Percentiles rank a stretch among this genome's conserved stretches.
Conservation (phyloP, 2,113 vertebrate species). For the Delphinapterus leucas region DNA sequence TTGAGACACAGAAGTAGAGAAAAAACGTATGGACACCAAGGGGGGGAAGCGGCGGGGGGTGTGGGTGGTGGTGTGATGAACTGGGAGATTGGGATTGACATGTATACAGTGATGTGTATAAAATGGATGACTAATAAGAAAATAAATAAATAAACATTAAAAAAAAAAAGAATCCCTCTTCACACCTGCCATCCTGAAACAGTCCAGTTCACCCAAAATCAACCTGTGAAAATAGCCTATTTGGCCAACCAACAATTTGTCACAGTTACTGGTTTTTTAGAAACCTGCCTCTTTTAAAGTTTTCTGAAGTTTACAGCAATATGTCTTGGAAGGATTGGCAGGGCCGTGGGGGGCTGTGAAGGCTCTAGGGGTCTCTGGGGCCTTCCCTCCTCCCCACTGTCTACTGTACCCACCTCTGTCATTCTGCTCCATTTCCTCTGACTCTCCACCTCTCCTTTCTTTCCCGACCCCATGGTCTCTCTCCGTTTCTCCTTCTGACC, state of each 20-base stretch:
- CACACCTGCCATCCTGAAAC: neutral
- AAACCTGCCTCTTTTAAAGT: neutral
- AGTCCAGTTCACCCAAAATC: neutral
- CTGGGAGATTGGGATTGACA: too few relatives aligned
- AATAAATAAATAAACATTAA: too few relatives aligned
- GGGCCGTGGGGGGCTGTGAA: too few relatives aligned
- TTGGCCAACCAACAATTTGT: neutral
- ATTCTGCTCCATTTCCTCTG: neutral
- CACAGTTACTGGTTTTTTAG: neutral
- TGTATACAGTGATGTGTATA: too few relatives aligned
- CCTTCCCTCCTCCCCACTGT: too few relatives aligned
- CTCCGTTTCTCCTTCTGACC: neutral
- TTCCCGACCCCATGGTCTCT: rapidly evolving
- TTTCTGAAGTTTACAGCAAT: neutral
- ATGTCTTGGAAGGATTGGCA: neutral
- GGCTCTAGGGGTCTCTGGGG: neutral
- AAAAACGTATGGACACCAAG: too few relatives aligned
- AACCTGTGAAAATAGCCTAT: neutral
- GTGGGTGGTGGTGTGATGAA: too few relatives aligned
- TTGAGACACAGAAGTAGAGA: too few relatives aligned
- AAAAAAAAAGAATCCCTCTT: neutral
- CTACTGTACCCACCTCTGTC: neutral
- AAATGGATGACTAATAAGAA: too few relatives aligned
- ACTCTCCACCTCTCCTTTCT: neutral
- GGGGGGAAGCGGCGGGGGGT: too few relatives aligned